Base-by-base conservation (phyloP, 2,888 invertebrate species). In the Acrocera orbiculus region DNA sequence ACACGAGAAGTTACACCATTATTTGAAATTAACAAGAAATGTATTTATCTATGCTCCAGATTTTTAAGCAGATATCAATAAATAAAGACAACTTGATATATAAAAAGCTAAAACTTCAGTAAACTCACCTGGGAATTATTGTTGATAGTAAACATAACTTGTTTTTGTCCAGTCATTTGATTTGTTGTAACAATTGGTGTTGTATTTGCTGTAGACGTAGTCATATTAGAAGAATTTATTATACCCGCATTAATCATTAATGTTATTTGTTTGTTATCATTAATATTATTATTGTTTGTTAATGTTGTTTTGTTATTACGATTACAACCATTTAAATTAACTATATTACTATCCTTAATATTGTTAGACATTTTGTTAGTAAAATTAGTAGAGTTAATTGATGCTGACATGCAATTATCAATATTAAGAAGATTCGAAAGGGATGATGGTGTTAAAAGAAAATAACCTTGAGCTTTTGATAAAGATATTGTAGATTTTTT, bases 121-220 rank as follows among this genome's bases (percentile, higher is more conserved):
- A 20, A 11, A 32, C n/a, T 47, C 38, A 59, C 58, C 47, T 55
- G 56, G 47, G 54, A 53, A 39, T 56, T 52, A 40, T 48, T 52
- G 36, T 49, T 53, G 13, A 49, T 45, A 33, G 54, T 44, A 40
- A 58, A 56, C 46, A 53, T 53, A 38, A 59, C 47, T 38, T 50
- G 51, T 32, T 53, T 51, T 29, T 49, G 51, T 5, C 50, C 48
- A n/a, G 46, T 41, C 10, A 34, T 33, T 40, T 35, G 46, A 35
- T 44, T 43, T 27, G 50, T 40, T 16, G 43, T 33, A 30, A 44
- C 26, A 8, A 43, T 39, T 16, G 43, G 42, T 24, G 45, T 37
- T 30, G 43, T 32, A 35, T 43, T 36, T 33, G 38, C 32, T 25
- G 40, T 40, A 14, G 40, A 32, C 24, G 41, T 34, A 9, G 41